Conservation (phyloP, 64 coral and sea anemone genomes). For the Actinia tenebrosa region DNA sequence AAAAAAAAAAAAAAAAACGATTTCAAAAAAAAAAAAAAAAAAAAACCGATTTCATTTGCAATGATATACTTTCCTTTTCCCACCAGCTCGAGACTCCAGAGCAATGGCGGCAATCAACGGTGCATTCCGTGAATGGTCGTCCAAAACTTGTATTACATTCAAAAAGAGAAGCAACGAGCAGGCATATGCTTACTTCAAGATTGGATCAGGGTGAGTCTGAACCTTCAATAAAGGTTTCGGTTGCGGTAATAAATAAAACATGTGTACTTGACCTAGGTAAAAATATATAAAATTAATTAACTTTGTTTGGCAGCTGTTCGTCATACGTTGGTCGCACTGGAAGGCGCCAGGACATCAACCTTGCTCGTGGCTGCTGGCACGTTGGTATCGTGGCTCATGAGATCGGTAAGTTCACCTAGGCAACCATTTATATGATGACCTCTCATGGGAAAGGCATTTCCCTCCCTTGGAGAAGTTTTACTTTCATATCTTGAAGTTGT, state of each 20-base stretch:
- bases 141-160: conserved; percentile 57
- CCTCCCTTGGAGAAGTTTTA: too few species aligned
- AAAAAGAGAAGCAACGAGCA: conserved; percentile 38
- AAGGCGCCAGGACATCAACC: conserved; percentile 63
- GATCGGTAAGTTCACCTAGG: not conserved
- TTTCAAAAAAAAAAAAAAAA: too few species aligned
- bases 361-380: conserved; percentile 65
- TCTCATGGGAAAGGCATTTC: too few species aligned
- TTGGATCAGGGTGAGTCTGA: conserved; percentile 43
- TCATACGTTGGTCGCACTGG: conserved; percentile 74
- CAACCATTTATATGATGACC: not conserved
- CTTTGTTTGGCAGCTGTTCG: conserved; percentile 52
- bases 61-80: too few species aligned
- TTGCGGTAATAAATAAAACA: too few species aligned
- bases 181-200: conserved; percentile 34
- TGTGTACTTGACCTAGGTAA: too few species aligned
- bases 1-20: too few species aligned
- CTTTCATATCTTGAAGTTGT: too few species aligned
- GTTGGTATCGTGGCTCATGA: conserved; percentile 79
- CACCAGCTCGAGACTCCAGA: not conserved
- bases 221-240: too few species aligned
- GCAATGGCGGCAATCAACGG: conserved; percentile 45
- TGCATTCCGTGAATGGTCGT: conserved; percentile 42
- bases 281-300: too few species aligned
- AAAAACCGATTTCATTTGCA: too few species aligned